phyloP scores from a whole-genome alignment of 2,797 vertebrate species.

The Syndactyla subalaris region DNA sequence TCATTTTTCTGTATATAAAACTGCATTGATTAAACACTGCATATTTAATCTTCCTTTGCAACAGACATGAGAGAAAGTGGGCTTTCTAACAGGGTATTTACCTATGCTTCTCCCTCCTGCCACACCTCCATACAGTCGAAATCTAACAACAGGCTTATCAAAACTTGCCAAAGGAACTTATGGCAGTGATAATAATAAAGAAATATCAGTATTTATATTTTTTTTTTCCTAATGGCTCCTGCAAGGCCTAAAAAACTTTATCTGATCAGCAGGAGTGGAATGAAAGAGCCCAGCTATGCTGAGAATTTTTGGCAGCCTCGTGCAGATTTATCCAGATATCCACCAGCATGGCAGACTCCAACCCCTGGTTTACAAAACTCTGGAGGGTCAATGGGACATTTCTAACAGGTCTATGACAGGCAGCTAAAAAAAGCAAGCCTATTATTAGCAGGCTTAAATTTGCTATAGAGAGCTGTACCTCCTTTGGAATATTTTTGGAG shows the following conservation, averaged over 20 bases:
- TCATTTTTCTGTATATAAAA: not conserved
- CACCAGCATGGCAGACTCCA: not conserved
- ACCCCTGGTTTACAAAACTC: not conserved
- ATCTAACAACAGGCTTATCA: not conserved
- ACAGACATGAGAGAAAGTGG: not conserved
- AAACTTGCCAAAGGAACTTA: not conserved
- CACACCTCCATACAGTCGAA: not conserved
- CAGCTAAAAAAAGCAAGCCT: conserved; percentile 40
- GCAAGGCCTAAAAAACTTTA: not conserved
- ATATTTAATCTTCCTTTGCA: not conserved
- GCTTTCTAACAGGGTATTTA: not conserved
- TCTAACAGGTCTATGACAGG: not conserved
- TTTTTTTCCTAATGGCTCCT: not conserved
- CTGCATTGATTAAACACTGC: not conserved
- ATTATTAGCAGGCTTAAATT: conserved; percentile 51
- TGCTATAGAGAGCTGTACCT: not conserved
- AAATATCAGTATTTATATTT: not conserved
- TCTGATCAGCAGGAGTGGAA: not conserved
- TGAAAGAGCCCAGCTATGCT: not conserved
- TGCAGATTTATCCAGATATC: not conserved
- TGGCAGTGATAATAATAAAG: not conserved
- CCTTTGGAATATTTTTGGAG: rapidly evolving
- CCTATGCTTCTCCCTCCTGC: not conserved
- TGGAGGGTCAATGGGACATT: not conserved
- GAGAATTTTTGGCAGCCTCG: conserved; percentile 3